A percentile compares a stretch with the other conserved stretches of the same genome.
Conservation (phyloP, 2,113 vertebrate species). For the Rhizomys pruinosus region DNA sequence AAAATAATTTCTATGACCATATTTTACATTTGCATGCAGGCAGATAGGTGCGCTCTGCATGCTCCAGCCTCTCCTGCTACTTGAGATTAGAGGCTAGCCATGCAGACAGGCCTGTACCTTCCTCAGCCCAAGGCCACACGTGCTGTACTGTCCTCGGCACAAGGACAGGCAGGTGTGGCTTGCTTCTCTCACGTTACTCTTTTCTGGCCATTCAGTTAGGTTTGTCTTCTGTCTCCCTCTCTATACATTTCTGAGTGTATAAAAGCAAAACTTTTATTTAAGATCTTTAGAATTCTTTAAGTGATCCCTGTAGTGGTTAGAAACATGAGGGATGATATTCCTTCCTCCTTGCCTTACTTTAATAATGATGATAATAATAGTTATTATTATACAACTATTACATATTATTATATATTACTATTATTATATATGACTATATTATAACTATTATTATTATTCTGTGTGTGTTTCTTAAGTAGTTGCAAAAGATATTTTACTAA, state of each 20-base stretch:
- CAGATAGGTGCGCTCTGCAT: neutral
- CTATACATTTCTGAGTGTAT: neutral
- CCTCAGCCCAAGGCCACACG: neutral
- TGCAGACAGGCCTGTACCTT: neutral
- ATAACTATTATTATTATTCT: no score
- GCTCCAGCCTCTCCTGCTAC: neutral
- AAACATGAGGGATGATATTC: no score
- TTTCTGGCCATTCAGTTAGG: neutral
- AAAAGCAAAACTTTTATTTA: neutral
- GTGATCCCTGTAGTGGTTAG: neutral
- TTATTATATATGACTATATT: no score
- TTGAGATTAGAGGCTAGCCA: neutral
- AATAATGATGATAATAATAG: neutral
- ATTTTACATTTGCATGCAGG: slow-evolving; percentile 16
- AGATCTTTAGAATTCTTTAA: slow-evolving; percentile 2
- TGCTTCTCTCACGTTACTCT: neutral
- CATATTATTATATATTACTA: no score
- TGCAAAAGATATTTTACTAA: neutral
- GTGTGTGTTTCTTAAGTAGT: neutral
- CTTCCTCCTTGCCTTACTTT: neutral
- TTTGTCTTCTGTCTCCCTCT: neutral
- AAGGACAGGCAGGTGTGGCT: neutral
- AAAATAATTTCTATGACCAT: slow-evolving; percentile 36
- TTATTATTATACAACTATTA: no score
- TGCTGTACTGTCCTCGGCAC: no score